phyloP scores from a whole-genome alignment of 1,140 invertebrate genomes.

The Neodiprion lecontei region DNA sequence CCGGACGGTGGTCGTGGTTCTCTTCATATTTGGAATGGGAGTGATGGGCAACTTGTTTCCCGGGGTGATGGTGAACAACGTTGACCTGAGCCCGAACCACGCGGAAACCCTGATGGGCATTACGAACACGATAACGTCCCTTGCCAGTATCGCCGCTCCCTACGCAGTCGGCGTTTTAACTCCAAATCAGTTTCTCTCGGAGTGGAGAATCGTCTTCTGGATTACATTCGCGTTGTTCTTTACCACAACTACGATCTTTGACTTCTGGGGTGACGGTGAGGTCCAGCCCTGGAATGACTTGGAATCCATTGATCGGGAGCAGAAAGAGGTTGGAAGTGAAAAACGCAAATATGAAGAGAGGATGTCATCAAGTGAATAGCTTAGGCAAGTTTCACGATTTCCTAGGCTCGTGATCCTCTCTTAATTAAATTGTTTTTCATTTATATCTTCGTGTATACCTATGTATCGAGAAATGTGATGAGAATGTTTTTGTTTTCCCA shows the following conservation, averaged over 20 bases:
- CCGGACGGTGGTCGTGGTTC: conserved; percentile 29
- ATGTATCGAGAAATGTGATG: neutral
- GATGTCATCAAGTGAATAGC: neutral
- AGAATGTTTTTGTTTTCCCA: no score
- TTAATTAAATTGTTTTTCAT: neutral
- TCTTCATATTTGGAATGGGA: conserved; percentile 35
- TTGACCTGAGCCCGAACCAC: conserved; percentile 72
- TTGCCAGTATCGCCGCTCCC: conserved; percentile 64
- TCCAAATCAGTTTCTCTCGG: conserved; percentile 36
- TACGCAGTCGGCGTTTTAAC: conserved; percentile 58
- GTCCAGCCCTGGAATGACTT: conserved; percentile 45
- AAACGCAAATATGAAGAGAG: neutral
- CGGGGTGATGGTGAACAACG: conserved; percentile 52
- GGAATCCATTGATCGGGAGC: neutral
- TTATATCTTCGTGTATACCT: neutral
- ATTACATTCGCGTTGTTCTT: conserved; percentile 58
- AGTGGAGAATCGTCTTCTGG: conserved; percentile 67
- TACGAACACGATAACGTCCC: conserved; percentile 62
- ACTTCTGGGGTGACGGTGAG: conserved; percentile 48
- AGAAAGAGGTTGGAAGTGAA: conserved; percentile 9
- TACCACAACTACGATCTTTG: conserved; percentile 57
- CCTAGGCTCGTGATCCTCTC: neutral
- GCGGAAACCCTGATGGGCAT: conserved; percentile 66
- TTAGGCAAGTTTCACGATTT: neutral
- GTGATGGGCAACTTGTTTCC: conserved; percentile 37